phyloP scores from a whole-genome alignment of 1,140 invertebrate species.

The Whitmania pigra region DNA sequence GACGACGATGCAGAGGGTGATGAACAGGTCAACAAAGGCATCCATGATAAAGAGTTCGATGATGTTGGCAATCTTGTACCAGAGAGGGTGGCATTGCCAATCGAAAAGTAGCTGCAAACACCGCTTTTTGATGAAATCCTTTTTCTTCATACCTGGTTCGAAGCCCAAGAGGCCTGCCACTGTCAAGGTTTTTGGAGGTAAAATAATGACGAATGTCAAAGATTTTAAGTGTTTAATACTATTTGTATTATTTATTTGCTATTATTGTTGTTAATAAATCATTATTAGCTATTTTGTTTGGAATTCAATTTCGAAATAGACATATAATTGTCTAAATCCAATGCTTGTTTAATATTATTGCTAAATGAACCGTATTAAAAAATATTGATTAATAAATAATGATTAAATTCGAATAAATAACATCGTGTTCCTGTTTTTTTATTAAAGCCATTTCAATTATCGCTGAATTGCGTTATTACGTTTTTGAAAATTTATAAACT shows the following conservation, averaged over 20 bases:
- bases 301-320: too few species aligned
- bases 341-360: too few species aligned
- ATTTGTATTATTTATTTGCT: not conserved
- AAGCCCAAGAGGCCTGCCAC: constrained; percentile 31
- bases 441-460: too few species aligned
- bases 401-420: too few species aligned
- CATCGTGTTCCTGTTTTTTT: too few species aligned
- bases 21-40: constrained; percentile 93
- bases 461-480: too few species aligned
- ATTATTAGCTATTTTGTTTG: not conserved
- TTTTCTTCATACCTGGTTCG: constrained; percentile 26
- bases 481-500: too few species aligned
- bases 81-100: constrained; percentile 81
- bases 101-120: constrained; percentile 80
- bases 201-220: too few species aligned
- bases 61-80: constrained; percentile 39
- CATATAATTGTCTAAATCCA: too few species aligned
- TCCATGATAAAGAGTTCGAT: constrained; percentile 86
- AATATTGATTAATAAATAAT: too few species aligned
- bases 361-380: too few species aligned
- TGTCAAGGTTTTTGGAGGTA: not conserved
- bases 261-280: not conserved
- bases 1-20: constrained; percentile 91
- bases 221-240: not conserved
- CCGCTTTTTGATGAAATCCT: constrained; percentile 33